A percentile compares a stretch with the other conserved stretches of the same genome.
Conservation (phyloP, 2,113 vertebrate genomes). For the Nestor notabilis region DNA sequence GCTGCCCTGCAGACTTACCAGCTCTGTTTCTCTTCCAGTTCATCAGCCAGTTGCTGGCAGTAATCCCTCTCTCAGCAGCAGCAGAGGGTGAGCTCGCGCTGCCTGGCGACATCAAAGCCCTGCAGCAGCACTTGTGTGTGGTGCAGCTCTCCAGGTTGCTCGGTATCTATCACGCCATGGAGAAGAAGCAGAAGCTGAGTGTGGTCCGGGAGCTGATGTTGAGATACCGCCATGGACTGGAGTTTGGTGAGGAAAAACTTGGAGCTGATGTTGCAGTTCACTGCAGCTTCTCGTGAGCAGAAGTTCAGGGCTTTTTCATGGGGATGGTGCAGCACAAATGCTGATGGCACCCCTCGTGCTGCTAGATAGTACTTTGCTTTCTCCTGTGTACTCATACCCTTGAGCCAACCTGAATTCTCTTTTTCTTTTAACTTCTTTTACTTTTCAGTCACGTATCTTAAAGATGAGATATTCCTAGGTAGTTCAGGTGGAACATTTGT, state of each 20-base stretch:
- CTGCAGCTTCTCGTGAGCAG: background rate
- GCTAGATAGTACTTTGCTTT: background rate
- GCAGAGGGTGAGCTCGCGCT: slow-evolving; percentile 79
- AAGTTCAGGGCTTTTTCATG: background rate
- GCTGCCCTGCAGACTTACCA: background rate
- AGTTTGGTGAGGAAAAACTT: slow-evolving; percentile 85
- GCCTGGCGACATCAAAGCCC: slow-evolving; percentile 85
- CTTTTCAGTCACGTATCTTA: background rate
- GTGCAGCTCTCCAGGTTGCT: slow-evolving; percentile 89
- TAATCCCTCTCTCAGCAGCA: slow-evolving; percentile 78
- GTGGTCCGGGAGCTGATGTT: slow-evolving; percentile 86
- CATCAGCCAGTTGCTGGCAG: slow-evolving; percentile 86
- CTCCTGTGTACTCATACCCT: background rate
- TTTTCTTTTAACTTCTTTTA: background rate
- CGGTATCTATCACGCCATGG: slow-evolving; percentile 87
- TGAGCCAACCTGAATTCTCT: background rate
- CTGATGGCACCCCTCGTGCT: fast-evolving
- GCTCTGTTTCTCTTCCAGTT: slow-evolving; percentile 76
- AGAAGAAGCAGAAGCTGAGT: slow-evolving; percentile 80
- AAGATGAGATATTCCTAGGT: background rate
- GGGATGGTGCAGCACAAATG: background rate
- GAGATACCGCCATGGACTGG: slow-evolving; percentile 89
- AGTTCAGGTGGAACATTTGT: background rate
- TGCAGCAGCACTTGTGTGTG: slow-evolving; percentile 94
- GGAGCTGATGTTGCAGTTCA: background rate